Evolutionary conservation across 2,888 invertebrate genomes (phyloP).

Genomic region (Eupithecia dodoneata): DNA sequence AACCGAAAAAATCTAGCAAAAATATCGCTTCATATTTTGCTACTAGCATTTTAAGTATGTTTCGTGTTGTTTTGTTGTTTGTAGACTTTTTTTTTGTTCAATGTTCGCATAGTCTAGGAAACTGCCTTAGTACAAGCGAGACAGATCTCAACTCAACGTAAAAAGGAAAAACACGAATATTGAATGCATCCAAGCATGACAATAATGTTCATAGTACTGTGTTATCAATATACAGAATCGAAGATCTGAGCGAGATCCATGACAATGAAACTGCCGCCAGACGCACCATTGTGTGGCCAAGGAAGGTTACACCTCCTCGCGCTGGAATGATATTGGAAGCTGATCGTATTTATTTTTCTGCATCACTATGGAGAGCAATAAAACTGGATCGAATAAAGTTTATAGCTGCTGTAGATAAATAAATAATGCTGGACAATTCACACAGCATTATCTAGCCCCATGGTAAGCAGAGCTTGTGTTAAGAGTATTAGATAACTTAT

Average conservation of each 20-base stretch:
- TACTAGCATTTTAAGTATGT: no score
- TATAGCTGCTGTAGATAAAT: not conserved
- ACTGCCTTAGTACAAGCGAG: not conserved
- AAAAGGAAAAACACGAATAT: not conserved
- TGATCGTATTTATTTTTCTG: constrained; percentile 3
- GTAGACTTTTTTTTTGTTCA: no score
- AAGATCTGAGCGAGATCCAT: constrained; percentile 51
- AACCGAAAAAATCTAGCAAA: no score
- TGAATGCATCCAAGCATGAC: not conserved
- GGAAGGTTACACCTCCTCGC: constrained; percentile 49
- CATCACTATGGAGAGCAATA: not conserved
- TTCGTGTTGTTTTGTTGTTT: no score
- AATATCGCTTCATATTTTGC: no score
- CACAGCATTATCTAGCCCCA: no score
- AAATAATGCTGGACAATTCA: no score
- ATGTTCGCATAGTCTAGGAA: no score
- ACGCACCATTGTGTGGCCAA: constrained; percentile 56
- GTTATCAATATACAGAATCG: constrained; percentile 51
- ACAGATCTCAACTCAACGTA: not conserved
- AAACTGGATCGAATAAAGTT: not conserved
- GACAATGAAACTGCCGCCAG: constrained; percentile 56
- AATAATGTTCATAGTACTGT: constrained; percentile 42
- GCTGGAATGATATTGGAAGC: not conserved
- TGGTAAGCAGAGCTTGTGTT: no score
- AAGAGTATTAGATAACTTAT: no score